Evolutionary conservation across 2,797 vertebrate genomes (phyloP).

Genomic region (Smutsia temminckii): DNA sequence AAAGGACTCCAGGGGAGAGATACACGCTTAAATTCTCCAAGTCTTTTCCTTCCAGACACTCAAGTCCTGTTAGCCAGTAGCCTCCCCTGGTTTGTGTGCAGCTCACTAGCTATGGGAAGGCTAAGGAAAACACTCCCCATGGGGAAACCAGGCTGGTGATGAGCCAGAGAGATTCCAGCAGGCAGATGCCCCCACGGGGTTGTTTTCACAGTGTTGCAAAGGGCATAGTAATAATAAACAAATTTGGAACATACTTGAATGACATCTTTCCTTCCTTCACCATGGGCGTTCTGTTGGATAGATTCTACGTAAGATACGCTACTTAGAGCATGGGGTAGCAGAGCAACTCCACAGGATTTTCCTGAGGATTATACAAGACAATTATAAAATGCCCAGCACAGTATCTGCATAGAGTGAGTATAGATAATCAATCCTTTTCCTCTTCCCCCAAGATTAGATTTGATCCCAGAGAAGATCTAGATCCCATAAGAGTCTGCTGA

Average conservation of each 20-base stretch:
- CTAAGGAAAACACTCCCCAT: not conserved
- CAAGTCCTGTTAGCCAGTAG: not conserved
- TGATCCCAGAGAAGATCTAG: not conserved
- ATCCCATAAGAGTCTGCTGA: not conserved
- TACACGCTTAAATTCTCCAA: not conserved
- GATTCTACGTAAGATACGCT: not conserved
- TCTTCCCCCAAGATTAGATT: not conserved
- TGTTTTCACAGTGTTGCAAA: constrained; percentile 71
- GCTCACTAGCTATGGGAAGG: not conserved
- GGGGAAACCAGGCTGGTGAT: not conserved
- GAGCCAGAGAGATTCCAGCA: not conserved
- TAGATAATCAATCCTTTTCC: not conserved
- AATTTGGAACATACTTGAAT: not conserved
- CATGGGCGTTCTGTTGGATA: not conserved
- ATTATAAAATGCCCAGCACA: not conserved
- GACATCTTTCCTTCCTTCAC: constrained; percentile 9
- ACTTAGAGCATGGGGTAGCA: not conserved
- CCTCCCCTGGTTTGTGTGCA: not conserved
- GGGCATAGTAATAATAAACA: not conserved
- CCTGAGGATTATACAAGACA: not conserved
- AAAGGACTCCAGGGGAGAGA: not conserved
- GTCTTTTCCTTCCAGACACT: not conserved
- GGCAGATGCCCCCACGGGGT: not conserved
- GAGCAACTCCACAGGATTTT: not conserved
- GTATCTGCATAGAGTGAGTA: not conserved